phyloP scores from a whole-genome alignment of 1,140 invertebrate species.

The Neomicropteryx cornuta region DNA sequence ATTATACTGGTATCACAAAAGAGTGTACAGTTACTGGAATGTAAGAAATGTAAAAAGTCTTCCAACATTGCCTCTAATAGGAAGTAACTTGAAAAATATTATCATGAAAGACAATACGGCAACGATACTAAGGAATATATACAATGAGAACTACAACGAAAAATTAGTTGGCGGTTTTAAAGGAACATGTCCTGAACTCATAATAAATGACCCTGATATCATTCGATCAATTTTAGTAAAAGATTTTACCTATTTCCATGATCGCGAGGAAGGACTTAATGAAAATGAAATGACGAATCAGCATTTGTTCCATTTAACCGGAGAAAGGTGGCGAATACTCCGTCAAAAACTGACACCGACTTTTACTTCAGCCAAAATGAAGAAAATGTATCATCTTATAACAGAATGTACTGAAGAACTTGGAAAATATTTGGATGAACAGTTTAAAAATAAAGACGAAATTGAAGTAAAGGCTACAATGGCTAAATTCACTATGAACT shows the following conservation, averaged over 20 bases:
- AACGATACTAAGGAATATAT: no score
- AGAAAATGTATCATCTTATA: conserved; percentile 24
- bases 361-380: conserved; percentile 32
- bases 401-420: conserved; percentile 6
- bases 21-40: no score
- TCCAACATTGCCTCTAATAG: no score
- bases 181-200: no score
- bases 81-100: no score
- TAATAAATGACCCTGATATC: no score
- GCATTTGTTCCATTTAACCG: conserved; percentile 23
- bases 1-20: no score
- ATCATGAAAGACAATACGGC: no score
- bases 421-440: conserved; percentile 7
- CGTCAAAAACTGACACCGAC: conserved; percentile 28
- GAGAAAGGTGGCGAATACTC: conserved; percentile 27
- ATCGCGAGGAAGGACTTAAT: conserved; percentile 16
- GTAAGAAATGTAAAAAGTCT: no score
- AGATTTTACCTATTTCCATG: conserved; percentile 33
- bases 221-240: no score
- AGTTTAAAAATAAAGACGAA: conserved; percentile 3
- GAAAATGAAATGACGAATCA: conserved; percentile 16
- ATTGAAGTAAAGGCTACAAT: conserved; percentile 34
- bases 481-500: conserved; percentile 39
- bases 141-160: no score
- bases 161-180: no score